Base-by-base conservation (phyloP, 2,797 vertebrate genomes). In the Siniperca obscura region DNA sequence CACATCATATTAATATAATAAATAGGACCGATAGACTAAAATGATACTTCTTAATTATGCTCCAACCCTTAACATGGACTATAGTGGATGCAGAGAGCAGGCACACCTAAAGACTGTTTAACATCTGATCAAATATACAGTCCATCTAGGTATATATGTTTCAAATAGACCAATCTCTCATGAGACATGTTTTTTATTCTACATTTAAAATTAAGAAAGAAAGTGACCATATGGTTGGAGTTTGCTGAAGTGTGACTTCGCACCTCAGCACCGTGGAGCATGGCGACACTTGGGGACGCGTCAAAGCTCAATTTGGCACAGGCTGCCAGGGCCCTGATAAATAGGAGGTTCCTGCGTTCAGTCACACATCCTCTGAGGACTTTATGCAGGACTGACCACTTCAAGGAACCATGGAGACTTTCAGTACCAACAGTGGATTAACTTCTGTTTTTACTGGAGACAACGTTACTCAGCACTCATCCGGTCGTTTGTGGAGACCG, bases 281-380 rank as follows among this genome's bases (percentile, higher is more conserved):
- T 93, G 90, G 91, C 91, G 69, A 92, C 94, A 91, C 92, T 93
- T 92, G 87, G 80, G 50, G 85, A 86, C 85, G 93, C 91, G 94
- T 93, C 74, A 93, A 91, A 73, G 83, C 79, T 87, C 94, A 94
- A 93, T 95, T 95, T 95, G 95, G 91, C 94, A 83, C 92, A 75
- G 56, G 73, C 73, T 60, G 62, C 56, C 38, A 0, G 76, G 62
- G 30, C 40, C 57, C 84, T 17, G 83, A 91, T 94, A 94, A 94
- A 95, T 90, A 94, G 85, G 70, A 59, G 68, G 12, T 48, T 89
- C 88, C 83, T 81, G 59, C 25, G 11, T 40, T 46, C 55, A 52
- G 64, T 19, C 48, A 6, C 86, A 84, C 70, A 83, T 66, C 62
- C 59, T 82, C 77, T 30, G 5, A 74, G 83, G 64, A 90, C 70